Conservation (phyloP, 2,113 vertebrate species). For the Rhynchomys soricoides region DNA sequence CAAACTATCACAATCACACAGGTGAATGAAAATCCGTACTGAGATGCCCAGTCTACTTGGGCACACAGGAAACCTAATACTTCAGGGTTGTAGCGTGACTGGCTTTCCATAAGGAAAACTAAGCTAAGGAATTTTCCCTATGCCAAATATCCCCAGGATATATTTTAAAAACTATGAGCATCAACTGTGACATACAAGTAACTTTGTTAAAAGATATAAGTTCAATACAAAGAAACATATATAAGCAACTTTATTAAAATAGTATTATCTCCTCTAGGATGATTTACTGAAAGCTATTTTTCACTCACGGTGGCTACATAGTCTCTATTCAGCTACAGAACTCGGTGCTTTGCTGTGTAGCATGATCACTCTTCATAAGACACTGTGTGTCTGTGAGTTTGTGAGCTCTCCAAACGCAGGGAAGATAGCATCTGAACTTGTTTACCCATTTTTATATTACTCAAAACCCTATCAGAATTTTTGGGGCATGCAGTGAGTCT, state of each 20-base stretch:
- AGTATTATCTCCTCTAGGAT: background rate
- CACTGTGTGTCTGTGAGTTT: background rate
- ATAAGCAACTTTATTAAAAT: conserved; percentile 5
- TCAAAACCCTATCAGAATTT: background rate
- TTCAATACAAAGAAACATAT: background rate
- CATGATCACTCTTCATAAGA: background rate
- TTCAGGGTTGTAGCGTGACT: background rate
- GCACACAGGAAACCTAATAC: background rate
- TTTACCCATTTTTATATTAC: background rate
- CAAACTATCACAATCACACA: background rate
- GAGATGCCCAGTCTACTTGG: background rate
- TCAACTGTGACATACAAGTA: background rate
- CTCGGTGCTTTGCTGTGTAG: background rate
- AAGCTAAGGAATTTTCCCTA: background rate
- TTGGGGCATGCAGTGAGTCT: background rate
- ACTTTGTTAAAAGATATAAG: background rate
- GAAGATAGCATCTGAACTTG: background rate
- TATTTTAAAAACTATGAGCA: background rate
- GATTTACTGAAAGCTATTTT: background rate
- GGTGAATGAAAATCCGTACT: background rate
- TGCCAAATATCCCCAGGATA: background rate
- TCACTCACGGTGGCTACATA: background rate
- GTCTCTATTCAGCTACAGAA: background rate
- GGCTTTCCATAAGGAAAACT: background rate
- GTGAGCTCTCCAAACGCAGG: background rate